Percentiles rank a stretch among this genome's conserved stretches.
Conservation (phyloP, 2,888 invertebrate genomes). For the Malthinus flaveolus region DNA sequence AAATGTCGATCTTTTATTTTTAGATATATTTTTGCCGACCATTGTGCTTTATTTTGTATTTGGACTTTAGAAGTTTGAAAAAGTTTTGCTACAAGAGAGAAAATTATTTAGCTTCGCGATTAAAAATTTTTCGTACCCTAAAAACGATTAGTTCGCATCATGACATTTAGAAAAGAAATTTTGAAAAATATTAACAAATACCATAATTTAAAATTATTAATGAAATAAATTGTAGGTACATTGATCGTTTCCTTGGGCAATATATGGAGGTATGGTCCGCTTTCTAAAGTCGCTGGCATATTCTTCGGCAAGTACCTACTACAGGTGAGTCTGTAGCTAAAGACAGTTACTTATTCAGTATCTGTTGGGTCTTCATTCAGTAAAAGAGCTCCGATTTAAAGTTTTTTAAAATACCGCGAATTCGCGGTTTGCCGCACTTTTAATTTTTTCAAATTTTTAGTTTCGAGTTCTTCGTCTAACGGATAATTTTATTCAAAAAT, state of each 20-base stretch:
- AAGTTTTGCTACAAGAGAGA: too few relatives aligned
- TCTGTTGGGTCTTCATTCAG: conserved; percentile 32
- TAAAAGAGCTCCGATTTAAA: conserved; percentile 16
- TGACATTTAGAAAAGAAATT: too few relatives aligned
- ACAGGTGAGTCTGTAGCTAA: conserved; percentile 33
- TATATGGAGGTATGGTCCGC: conserved; percentile 28
- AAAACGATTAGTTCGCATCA: too few relatives aligned
- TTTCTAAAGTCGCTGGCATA: conserved; percentile 35
- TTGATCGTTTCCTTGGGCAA: conserved; percentile 4
- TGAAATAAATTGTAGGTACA: not conserved
- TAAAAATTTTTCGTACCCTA: too few relatives aligned
- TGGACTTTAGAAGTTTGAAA: too few relatives aligned
- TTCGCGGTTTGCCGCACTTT: not conserved
- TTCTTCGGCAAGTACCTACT: conserved; percentile 32
- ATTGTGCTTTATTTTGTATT: too few relatives aligned
- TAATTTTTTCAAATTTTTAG: not conserved
- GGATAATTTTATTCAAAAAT: too few relatives aligned
- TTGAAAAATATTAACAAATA: too few relatives aligned
- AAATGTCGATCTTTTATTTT: too few relatives aligned
- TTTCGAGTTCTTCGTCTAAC: not conserved
- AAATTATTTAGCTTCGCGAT: too few relatives aligned
- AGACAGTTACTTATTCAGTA: conserved; percentile 37
- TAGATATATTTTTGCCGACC: too few relatives aligned
- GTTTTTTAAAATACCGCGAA: not conserved
- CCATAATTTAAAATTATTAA: not conserved